phyloP scores from a whole-genome alignment of 2,113 vertebrate genomes.

The Salvelinus fontinalis region DNA sequence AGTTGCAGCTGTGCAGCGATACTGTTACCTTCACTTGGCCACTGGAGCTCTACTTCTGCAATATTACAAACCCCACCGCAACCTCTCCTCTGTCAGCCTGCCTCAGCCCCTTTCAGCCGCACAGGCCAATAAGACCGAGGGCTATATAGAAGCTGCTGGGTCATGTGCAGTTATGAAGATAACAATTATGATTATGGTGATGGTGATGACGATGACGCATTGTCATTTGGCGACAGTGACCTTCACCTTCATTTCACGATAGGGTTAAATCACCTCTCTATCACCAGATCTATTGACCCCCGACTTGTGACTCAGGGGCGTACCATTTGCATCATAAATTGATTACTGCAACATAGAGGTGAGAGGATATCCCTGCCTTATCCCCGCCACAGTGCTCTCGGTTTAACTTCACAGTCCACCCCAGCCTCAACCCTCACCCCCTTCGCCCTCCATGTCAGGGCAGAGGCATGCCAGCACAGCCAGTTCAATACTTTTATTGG shows the following conservation, averaged over 20 bases:
- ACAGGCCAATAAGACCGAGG: no score
- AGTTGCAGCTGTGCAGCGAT: conserved; percentile 69
- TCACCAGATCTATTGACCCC: not conserved
- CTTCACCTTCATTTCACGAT: no score
- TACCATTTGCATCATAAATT: no score
- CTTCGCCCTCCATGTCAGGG: conserved; percentile 18
- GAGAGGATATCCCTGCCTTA: no score
- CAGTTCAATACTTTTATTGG: conserved; percentile 47
- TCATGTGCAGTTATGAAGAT: not conserved
- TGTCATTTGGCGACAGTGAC: no score
- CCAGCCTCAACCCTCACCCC: conserved; percentile 3
- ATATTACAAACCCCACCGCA: conserved; percentile 70
- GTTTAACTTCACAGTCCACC: conserved; percentile 6
- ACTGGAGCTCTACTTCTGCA: conserved; percentile 67
- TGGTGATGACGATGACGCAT: not conserved
- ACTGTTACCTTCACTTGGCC: conserved; percentile 71
- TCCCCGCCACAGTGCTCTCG: not conserved
- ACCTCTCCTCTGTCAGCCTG: conserved; percentile 13
- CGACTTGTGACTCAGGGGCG: no score
- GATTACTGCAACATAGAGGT: no score
- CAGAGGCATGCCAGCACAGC: conserved; percentile 19
- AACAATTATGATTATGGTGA: not conserved
- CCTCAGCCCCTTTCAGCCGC: not conserved
- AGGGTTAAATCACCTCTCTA: not conserved
- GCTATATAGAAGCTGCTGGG: not conserved